Evolutionary conservation across 2,888 invertebrate genomes (phyloP).

Genomic region (Helobdella robusta): DNA sequence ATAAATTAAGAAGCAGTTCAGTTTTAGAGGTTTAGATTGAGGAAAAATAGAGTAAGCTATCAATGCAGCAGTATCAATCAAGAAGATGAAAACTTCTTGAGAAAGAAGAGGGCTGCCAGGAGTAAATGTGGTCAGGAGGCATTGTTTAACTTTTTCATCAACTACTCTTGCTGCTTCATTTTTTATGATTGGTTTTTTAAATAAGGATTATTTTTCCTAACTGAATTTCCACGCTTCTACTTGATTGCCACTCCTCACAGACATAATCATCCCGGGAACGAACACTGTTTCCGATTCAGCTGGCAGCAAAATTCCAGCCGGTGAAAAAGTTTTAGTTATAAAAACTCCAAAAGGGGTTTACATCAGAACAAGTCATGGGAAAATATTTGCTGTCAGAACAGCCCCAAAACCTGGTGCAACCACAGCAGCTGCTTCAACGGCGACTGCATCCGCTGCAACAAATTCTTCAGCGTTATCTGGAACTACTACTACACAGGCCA

Average conservation of each 20-base stretch:
- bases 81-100: no score
- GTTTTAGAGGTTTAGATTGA: no score
- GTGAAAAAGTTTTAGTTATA: constrained; percentile 83
- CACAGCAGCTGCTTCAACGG: constrained; percentile 4
- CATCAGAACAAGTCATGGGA: constrained; percentile 54
- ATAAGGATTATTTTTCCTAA: neutral
- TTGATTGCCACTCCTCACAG: constrained; percentile 34
- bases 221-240: no score
- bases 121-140: neutral
- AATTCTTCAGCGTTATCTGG: neutral
- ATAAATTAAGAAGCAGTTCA: no score
- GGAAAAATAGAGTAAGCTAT: no score
- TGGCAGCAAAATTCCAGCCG: constrained; percentile 80
- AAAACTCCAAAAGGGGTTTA: constrained; percentile 92
- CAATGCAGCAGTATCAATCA: no score
- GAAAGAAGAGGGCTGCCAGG: neutral
- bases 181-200: neutral
- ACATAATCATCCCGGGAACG: constrained; percentile 58
- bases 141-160: neutral
- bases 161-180: neutral
- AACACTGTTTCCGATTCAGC: constrained; percentile 83
- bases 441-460: neutral
- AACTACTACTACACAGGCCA: constrained; percentile 10
- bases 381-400: constrained; percentile 37
- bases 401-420: constrained; percentile 29